Percentiles rank a stretch among this genome's conserved stretches.
These are phyloP conservation scores for Pangasius macronema DNA, from an alignment of 2,797 vertebrate species.

Conservation along the genomic window DNA sequence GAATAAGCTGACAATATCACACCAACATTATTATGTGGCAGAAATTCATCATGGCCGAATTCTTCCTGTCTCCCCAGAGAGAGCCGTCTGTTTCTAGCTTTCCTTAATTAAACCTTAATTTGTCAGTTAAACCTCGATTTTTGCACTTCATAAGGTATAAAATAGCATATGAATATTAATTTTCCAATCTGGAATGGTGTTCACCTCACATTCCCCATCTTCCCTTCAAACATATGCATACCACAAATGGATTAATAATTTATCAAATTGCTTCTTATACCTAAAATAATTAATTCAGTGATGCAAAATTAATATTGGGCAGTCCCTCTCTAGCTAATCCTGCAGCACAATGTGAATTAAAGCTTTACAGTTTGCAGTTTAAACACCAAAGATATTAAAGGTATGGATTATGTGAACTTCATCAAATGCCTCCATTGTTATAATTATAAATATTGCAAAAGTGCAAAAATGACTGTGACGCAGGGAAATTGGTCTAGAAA, in stretches of 20 bases:
- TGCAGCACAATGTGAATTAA: slow-evolving; percentile 62
- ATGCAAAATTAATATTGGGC: slow-evolving; percentile 86
- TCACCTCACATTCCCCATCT: slow-evolving; percentile 67
- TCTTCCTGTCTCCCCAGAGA: slow-evolving; percentile 49
- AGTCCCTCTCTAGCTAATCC: slow-evolving; percentile 60
- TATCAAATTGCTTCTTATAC: slow-evolving; percentile 88
- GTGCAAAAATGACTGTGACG: not conserved
- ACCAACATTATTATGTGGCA: slow-evolving; percentile 7
- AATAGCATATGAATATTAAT: slow-evolving; percentile 96
- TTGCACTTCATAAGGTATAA: slow-evolving; percentile 69
- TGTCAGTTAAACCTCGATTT: slow-evolving; percentile 63
- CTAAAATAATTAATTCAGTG: slow-evolving; percentile 89
- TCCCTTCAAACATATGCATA: slow-evolving; percentile 64
- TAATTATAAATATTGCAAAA: not conserved
- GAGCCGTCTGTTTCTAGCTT: slow-evolving; percentile 59
- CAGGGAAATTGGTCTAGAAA: slow-evolving; percentile 30
- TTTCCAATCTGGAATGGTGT: slow-evolving; percentile 79
- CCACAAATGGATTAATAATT: slow-evolving; percentile 86
- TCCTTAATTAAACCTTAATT: slow-evolving; percentile 64
- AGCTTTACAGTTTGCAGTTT: slow-evolving; percentile 61
- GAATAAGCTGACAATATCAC: slow-evolving; percentile 26
- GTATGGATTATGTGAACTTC: slow-evolving; percentile 27
- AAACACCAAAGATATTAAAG: slow-evolving; percentile 52
- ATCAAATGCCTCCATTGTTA: not conserved
- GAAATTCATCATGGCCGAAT: slow-evolving; percentile 54